Percentiles rank a stretch among this genome's conserved stretches.
These are phyloP conservation scores for Valencia hispanica DNA, from an alignment of 2,797 vertebrate genomes.

Conservation along the genomic window DNA sequence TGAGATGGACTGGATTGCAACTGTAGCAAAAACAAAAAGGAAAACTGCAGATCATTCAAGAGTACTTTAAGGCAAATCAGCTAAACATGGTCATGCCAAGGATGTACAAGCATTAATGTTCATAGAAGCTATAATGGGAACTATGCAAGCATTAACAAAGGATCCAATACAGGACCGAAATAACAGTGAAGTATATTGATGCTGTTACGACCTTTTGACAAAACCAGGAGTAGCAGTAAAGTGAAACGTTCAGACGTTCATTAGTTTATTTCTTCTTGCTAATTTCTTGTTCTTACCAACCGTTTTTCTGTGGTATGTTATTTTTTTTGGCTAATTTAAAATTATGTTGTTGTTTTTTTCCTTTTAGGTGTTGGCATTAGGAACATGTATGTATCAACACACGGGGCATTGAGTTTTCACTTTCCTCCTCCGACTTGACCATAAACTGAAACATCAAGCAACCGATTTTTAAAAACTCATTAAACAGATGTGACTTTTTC, in stretches of 20 bases:
- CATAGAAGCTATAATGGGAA: constrained; percentile 15
- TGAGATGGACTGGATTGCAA: neutral
- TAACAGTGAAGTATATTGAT: constrained; percentile 20
- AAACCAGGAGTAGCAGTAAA: constrained; percentile 5
- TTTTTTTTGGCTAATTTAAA: no score
- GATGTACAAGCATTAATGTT: constrained; percentile 54
- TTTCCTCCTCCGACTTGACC: no score
- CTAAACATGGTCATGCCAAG: constrained; percentile 36
- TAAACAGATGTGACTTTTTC: no score
- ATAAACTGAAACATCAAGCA: neutral
- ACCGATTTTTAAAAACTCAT: neutral
- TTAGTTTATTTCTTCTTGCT: constrained; percentile 5
- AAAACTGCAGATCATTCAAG: constrained; percentile 3
- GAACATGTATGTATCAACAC: neutral
- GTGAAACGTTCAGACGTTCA: constrained; percentile 13
- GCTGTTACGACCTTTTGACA: constrained; percentile 37
- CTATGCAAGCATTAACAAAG: constrained; percentile 37
- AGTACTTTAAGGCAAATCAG: constrained; percentile 32
- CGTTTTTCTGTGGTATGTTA: neutral
- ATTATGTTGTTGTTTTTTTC: neutral
- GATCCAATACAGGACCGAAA: constrained; percentile 22
- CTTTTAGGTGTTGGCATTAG: neutral
- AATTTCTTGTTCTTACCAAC: neutral
- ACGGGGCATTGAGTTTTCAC: neutral
- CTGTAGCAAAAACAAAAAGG: neutral